Evolutionary conservation across 2,797 vertebrate species (phyloP), one percentile per base, ranked within the genome.

Genomic region (Hyperoplus lanceolatus): DNA sequence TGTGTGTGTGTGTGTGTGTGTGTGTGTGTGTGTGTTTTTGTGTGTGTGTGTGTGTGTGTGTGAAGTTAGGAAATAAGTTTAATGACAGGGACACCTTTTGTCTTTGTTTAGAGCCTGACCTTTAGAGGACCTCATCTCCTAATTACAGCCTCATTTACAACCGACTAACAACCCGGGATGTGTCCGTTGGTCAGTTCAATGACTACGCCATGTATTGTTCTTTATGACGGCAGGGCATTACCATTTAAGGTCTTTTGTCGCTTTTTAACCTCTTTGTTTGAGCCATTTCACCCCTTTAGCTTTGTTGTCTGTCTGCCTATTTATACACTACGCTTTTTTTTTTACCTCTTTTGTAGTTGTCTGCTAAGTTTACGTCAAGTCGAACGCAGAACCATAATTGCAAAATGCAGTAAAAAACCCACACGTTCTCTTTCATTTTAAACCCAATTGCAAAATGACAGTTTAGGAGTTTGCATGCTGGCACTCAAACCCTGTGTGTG

Each of bases 141-240:
- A 77, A 88, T 89, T 83, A 90, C 45, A 15, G 57, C 71, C 81
- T 88, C 41, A 65, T 88, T 89, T 79, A 90, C 80, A 81, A 76
- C 73, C 13, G 80, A 55, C 75, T 79, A 71, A 84, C 82, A 75
- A 62, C 61, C 18, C 0, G 0, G 60, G 9, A 66, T 80, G 16
- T 75, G 75, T 82, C 70, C 43, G 58, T 42, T 48, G 21, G 55
- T 50, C 61, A 57, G 77, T 73, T 73, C 82, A 78, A 83, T 64
- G 73, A 63, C 73, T 43, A 48, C 16, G 1, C 10, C 55, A 38
- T 51, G 67, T 71, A 77, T 87, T 90, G 81, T 88, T 70, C 72
- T 82, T 74, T 56, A 74, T 63, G 80, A 68, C 61, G 13, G 69
- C 4, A 18, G 55, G 3, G 63, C 55, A 61, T 88, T 89, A 83